Conservation (phyloP, 2,888 invertebrate genomes). For the Sinelater perroti region DNA sequence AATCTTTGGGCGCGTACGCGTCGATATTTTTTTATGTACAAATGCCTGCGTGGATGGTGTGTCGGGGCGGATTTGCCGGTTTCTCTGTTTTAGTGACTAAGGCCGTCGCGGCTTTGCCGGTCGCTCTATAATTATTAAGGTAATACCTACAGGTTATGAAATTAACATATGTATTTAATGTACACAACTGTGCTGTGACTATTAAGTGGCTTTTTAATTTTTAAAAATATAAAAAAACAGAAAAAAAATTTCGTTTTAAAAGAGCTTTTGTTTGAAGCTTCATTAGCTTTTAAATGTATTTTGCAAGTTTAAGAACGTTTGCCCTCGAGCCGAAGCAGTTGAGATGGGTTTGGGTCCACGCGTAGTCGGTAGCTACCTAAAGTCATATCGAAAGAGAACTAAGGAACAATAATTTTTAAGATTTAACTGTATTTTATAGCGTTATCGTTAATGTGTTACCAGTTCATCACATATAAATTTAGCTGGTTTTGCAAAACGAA, state of each 20-base stretch:
- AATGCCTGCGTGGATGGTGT: conserved; percentile 24
- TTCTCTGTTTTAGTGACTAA: conserved; percentile 25
- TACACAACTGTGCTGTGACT: conserved; percentile 67
- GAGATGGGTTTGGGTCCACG: conserved; percentile 33
- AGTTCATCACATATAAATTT: not conserved
- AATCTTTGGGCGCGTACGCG: conserved; percentile 24
- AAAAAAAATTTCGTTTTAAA: conserved; percentile 54
- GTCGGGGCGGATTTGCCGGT: conserved; percentile 17
- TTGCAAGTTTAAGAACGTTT: conserved; percentile 44
- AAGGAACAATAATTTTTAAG: conserved; percentile 35
- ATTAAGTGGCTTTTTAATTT: conserved; percentile 67
- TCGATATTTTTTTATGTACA: conserved; percentile 39
- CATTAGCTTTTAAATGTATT: conserved; percentile 51
- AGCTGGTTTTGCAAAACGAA: not conserved
- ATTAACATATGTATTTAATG: conserved; percentile 60
- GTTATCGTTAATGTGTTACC: conserved; percentile 19
- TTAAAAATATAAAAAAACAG: conserved; percentile 56
- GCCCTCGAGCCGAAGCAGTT: conserved; percentile 38
- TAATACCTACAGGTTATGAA: conserved; percentile 36
- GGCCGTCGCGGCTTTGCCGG: conserved; percentile 24
- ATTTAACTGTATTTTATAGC: conserved; percentile 27
- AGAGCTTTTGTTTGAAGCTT: conserved; percentile 55
- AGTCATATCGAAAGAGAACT: conserved; percentile 43
- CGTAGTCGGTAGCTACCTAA: conserved; percentile 31
- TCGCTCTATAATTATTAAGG: conserved; percentile 24